phyloP scores from a whole-genome alignment of 2,113 vertebrate genomes.

The Lonchura striata region DNA sequence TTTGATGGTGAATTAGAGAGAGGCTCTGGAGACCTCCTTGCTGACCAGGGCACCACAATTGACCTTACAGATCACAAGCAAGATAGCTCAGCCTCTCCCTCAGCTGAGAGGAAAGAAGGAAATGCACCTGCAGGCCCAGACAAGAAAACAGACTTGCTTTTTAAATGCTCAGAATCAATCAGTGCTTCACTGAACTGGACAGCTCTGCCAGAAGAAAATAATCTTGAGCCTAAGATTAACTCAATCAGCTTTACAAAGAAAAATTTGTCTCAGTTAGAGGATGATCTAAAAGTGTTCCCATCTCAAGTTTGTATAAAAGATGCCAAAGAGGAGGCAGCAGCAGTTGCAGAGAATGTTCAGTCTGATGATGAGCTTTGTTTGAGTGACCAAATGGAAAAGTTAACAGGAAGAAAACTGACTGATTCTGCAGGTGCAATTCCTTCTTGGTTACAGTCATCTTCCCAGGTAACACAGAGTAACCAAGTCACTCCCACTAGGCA shows the following conservation, averaged over 20 bases:
- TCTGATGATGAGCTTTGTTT: slow-evolving; percentile 62
- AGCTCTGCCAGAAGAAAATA: slow-evolving; percentile 7
- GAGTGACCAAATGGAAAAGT: slow-evolving; percentile 71
- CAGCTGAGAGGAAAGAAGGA: background rate
- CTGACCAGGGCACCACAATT: slow-evolving; percentile 79
- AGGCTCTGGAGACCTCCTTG: slow-evolving; percentile 78
- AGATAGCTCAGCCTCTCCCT: background rate
- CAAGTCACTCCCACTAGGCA: slow-evolving; percentile 42
- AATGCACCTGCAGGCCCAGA: background rate
- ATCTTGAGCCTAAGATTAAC: background rate
- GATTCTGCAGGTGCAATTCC: slow-evolving; percentile 72
- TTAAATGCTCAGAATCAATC: background rate
- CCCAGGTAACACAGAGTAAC: slow-evolving; percentile 41
- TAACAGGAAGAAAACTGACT: slow-evolving; percentile 63
- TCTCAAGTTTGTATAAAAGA: background rate
- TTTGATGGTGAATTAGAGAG: slow-evolving; percentile 86
- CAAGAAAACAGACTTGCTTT: background rate
- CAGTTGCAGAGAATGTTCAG: background rate
- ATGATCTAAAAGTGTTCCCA: background rate
- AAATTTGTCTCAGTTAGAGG: background rate
- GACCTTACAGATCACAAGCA: background rate
- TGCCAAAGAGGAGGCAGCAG: slow-evolving; percentile 27
- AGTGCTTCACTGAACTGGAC: background rate
- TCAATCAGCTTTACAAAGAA: background rate
- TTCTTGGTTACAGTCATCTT: slow-evolving; percentile 81